Percentiles rank a stretch among this genome's conserved stretches.
Evolutionary conservation across 1,140 invertebrate species (phyloP).

Genomic region (Drosophila lacteicornis): DNA sequence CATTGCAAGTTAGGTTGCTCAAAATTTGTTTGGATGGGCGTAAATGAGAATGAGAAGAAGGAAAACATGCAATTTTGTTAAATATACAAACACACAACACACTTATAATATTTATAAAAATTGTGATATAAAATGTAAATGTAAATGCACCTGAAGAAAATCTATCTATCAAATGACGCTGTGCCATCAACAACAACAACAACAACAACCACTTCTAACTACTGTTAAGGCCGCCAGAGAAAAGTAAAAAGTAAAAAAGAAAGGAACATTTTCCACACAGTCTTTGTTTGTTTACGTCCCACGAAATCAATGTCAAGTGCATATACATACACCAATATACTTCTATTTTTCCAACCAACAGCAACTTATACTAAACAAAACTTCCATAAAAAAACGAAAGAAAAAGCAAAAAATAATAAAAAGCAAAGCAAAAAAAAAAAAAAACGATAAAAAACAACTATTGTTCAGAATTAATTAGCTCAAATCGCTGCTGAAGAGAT

Average conservation of each 20-base stretch:
- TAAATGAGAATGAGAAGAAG: slow-evolving; percentile 56
- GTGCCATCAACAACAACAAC: slow-evolving; percentile 62
- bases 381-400: slow-evolving; percentile 43
- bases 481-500: slow-evolving; percentile 13
- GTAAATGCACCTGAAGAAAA: slow-evolving; percentile 80
- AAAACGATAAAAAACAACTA: slow-evolving; percentile 15
- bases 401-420: slow-evolving; percentile 18
- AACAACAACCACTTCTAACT: slow-evolving; percentile 46
- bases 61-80: slow-evolving; percentile 67
- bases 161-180: slow-evolving; percentile 80
- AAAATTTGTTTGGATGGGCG: slow-evolving; percentile 61
- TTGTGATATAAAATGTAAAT: slow-evolving; percentile 83
- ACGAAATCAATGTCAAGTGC: slow-evolving; percentile 63
- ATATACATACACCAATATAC: slow-evolving; percentile 58
- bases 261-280: slow-evolving; percentile 43
- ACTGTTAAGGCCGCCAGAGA: slow-evolving; percentile 41
- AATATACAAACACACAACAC: slow-evolving; percentile 48
- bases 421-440: slow-evolving; percentile 25
- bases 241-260: slow-evolving; percentile 8
- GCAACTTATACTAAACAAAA: slow-evolving; percentile 51
- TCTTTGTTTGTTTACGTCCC: slow-evolving; percentile 69
- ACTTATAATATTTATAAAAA: slow-evolving; percentile 70
- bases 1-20: slow-evolving; percentile 63
- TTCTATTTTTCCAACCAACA: slow-evolving; percentile 73
- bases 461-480: slow-evolving; percentile 25